Base-by-base conservation (phyloP, 2,113 vertebrate species). In the Oostethus manadensis region DNA sequence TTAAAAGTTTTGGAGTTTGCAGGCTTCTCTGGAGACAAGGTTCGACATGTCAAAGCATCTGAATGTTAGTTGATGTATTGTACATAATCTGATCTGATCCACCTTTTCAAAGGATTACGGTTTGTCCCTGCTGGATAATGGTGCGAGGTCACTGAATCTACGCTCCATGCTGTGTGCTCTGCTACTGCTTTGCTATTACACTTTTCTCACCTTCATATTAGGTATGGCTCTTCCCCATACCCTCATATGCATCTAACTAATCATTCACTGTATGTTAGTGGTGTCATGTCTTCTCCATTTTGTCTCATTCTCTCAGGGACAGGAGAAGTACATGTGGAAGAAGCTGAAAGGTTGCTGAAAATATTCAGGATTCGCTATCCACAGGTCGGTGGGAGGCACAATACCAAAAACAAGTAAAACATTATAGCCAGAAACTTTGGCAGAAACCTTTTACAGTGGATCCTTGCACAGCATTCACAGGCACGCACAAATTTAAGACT, bases 21-120 rank as follows among this genome's bases (percentile, higher is more conserved):
- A 2, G 92, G 92, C 8, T 92, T 93, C 73, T 92, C 91, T 8
- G 91, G 92, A 47, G 89, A 92, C 76, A 93, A 93, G 90, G 91
- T 92, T 21, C 4, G 3, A 17, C 3, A 1, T 17, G 5, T 58
- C 13, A 2, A 40, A 3, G 13, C 14, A 3, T 45, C 59, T 5
- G 2, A 21, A 35, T 22, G 10, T 47, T 17, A 3, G 0, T 21
- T 26, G 4, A 63, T 47, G 3, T 11, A 33, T 22, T 20, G 15
- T 33, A 40, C 10, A 20, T 23, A 33, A 33, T 33, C 5, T 3
- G 6, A 23, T 14, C 2, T 55, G 44, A 46, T 40, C 4, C 55
- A 1, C 45, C 17, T 13, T 64, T n/a, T 68, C 49, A 53, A 44
- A 93, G 92, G 91, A 91, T 1, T 90, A 88, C 3, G 91, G 90